Base-by-base conservation (phyloP, 2,888 invertebrate genomes). In the Andrena marginata region DNA sequence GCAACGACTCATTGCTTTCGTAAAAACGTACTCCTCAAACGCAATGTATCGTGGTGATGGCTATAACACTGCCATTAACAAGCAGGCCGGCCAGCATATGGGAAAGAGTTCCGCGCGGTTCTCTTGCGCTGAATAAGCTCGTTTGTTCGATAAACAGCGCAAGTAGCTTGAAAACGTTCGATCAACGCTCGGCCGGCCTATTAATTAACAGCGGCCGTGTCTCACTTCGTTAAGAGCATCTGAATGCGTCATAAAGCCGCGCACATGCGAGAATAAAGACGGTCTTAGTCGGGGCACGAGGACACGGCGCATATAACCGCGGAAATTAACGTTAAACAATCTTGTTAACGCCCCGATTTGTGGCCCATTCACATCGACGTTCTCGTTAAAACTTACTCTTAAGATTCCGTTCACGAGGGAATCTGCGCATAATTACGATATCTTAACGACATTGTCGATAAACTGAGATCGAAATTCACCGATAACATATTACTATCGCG, bases 61-160 rank as follows among this genome's bases (percentile, higher is more conserved):
- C 77, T 82, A 87, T 87, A 82, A 87, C 77, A 80, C 82, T 77
- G 70, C 77, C 87, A 80, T 86, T 87, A 86, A 86, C 72, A 82
- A 82, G 74, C 70, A 8, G 74, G 49, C 73, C 64, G 48, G 83
- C 31, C 63, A 63, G 63, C 78, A 78, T 73, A 63, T 69, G 62
- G 70, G 65, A 77, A 64, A 80, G 73, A 87, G 67, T 78, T 54
- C 56, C 71, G 64, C 49, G 67, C 49, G 60, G 75, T 29, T 65
- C 87, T 77, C 73, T 67, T 59, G 77, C 82, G 59, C 82, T 88
- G 88, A 88, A 88, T 88, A 89, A 87, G 85, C 88, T 85, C 84
- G 88, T 89, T 87, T 88, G 87, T 88, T 89, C 89, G 82, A 85
- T 85, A 89, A 89, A 84, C 89, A 85, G 83, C 67, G 64, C 75